phyloP scores from a whole-genome alignment of 2,797 vertebrate genomes.

The Otolemur crassicaudatus region DNA sequence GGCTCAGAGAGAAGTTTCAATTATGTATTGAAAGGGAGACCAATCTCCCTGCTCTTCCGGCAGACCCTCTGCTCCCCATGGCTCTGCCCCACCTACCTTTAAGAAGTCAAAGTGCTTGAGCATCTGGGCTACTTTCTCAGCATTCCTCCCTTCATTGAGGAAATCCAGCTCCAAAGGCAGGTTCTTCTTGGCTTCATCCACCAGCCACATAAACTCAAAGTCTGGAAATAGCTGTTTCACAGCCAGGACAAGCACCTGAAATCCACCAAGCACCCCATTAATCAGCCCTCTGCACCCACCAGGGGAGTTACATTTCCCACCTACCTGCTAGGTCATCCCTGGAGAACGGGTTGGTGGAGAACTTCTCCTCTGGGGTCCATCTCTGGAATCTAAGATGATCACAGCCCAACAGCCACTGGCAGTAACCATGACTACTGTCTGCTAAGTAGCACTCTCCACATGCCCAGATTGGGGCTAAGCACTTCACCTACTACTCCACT shows the following conservation, averaged over 20 bases:
- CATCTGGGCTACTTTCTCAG: conserved; percentile 94
- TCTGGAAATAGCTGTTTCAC: conserved; percentile 98
- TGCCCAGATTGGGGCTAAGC: background rate
- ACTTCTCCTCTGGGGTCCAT: background rate
- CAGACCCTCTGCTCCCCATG: background rate
- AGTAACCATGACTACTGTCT: background rate
- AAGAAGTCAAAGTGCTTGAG: conserved; percentile 93
- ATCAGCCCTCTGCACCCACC: background rate
- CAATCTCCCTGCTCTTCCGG: background rate
- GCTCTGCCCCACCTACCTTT: conserved; percentile 88
- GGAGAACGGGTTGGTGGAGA: background rate
- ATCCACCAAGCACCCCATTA: conserved; percentile 59
- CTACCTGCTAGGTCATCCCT: background rate
- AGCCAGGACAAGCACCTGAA: conserved; percentile 91
- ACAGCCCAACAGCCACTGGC: background rate
- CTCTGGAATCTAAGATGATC: background rate
- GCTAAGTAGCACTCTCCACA: rapidly evolving
- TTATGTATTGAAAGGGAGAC: background rate
- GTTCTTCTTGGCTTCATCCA: conserved; percentile 98
- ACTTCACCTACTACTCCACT: background rate
- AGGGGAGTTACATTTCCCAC: background rate
- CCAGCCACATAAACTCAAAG: conserved; percentile 98
- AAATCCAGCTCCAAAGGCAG: conserved; percentile 97
- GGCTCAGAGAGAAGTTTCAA: background rate
- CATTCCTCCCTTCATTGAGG: conserved; percentile 96